Percentiles rank a stretch among this genome's conserved stretches.
These are phyloP conservation scores for Apodemus sylvaticus DNA, from an alignment of 2,113 vertebrate species.

Conservation along the genomic window DNA sequence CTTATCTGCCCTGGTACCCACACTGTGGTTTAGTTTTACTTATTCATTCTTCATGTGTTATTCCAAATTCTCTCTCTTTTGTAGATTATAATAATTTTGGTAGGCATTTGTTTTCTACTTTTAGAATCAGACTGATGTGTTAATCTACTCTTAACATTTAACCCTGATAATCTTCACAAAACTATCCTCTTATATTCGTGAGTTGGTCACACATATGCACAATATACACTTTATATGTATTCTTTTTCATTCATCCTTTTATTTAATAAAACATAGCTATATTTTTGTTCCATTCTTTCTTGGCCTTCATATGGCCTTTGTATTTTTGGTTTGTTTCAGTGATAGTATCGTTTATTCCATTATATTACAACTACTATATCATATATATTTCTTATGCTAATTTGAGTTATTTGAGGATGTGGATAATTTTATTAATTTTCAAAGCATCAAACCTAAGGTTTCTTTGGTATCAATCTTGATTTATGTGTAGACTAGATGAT, in stretches of 20 bases:
- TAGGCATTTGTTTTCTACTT: background rate
- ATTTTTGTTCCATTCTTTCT: background rate
- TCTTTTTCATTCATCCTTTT: constrained; percentile 1
- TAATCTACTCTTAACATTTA: background rate
- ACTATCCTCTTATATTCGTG: background rate
- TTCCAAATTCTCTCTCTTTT: background rate
- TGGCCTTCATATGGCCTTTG: background rate
- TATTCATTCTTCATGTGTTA: constrained; percentile 3
- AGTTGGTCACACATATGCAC: background rate
- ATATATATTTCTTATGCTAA: background rate
- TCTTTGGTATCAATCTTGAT: background rate
- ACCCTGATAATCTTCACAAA: background rate
- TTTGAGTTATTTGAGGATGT: constrained; percentile 5
- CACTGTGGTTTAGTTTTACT: background rate
- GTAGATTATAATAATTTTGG: background rate
- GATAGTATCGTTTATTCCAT: background rate
- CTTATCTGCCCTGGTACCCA: background rate
- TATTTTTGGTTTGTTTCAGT: background rate
- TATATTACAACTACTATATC: background rate
- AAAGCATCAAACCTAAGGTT: background rate
- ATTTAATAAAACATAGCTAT: background rate
- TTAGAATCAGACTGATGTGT: background rate
- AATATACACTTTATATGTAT: background rate
- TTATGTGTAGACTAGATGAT: constrained; percentile 37
- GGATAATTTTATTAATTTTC: background rate